These are phyloP conservation scores for Huso huso DNA, from an alignment of 2,797 vertebrate species.

Conservation along the genomic window DNA sequence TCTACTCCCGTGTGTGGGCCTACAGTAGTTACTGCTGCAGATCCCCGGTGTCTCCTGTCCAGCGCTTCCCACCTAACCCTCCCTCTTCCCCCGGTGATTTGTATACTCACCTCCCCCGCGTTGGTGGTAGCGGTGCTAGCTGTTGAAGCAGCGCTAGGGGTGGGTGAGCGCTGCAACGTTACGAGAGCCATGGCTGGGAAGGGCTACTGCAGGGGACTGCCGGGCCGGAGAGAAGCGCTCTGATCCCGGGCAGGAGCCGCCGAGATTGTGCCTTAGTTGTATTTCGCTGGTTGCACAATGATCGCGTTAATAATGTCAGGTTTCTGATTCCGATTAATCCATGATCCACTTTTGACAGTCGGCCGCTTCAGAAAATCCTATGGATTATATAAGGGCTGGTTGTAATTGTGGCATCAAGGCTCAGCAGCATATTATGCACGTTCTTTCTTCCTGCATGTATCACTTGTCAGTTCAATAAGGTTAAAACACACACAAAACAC, in stretches of 20 bases:
- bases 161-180: constrained; percentile 90
- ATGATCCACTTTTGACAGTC: constrained; percentile 15
- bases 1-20: constrained; percentile 21
- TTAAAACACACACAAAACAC: constrained; percentile 14
- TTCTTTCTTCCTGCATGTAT: constrained; percentile 4
- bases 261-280: constrained; percentile 12
- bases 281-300: constrained; percentile 10
- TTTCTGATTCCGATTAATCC: constrained; percentile 19
- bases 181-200: constrained; percentile 77
- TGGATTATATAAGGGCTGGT: constrained; percentile 5
- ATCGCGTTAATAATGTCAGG: constrained; percentile 15
- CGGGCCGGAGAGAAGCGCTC: constrained; percentile 23
- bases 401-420: constrained; percentile 9
- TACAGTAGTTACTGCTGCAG: constrained; percentile 11
- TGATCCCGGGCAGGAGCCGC: constrained; percentile 2
- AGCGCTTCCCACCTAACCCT: constrained; percentile 12
- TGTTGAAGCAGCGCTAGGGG: constrained; percentile 85
- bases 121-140: constrained; percentile 74
- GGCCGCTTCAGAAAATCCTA: not conserved
- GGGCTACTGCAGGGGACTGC: constrained; percentile 20
- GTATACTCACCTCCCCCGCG: constrained; percentile 77
- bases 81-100: no score
- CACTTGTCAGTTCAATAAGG: constrained; percentile 8
- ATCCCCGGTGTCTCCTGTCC: constrained; percentile 25
- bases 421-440: not conserved